phyloP scores from a whole-genome alignment of 2,113 vertebrate genomes.

The Acrocephalus kingi region DNA sequence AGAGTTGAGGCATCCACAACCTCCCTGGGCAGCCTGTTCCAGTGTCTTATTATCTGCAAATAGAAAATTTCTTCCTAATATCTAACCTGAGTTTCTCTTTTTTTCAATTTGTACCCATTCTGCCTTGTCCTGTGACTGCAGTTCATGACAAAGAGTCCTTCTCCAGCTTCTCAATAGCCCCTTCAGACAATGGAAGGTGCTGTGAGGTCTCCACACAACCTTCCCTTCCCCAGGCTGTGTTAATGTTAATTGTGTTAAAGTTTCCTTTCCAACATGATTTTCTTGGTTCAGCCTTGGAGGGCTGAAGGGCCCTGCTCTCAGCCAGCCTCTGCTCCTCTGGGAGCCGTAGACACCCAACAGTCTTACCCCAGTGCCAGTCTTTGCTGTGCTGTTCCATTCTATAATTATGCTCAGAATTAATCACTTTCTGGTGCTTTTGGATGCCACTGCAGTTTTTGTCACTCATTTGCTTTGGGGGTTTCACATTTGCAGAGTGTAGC shows the following conservation, averaged over 20 bases:
- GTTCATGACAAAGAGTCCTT: background rate
- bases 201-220: background rate
- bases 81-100: too few species aligned
- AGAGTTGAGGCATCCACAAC: background rate
- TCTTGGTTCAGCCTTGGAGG: background rate
- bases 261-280: background rate
- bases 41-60: background rate
- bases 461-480: background rate
- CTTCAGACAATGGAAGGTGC: background rate
- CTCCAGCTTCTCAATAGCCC: background rate
- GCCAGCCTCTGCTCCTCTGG: background rate
- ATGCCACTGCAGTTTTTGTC: background rate
- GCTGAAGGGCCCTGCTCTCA: background rate
- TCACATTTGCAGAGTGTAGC: background rate
- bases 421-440: background rate
- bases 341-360: background rate
- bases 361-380: background rate
- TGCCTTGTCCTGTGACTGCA: background rate
- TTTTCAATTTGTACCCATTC: background rate
- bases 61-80: background rate
- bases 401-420: background rate
- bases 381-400: background rate
- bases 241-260: too few species aligned
- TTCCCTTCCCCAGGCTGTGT: background rate
- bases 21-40: background rate